These are phyloP conservation scores for Petrophora chlorosata DNA, from an alignment of 2,888 invertebrate species.

Conservation along the genomic window DNA sequence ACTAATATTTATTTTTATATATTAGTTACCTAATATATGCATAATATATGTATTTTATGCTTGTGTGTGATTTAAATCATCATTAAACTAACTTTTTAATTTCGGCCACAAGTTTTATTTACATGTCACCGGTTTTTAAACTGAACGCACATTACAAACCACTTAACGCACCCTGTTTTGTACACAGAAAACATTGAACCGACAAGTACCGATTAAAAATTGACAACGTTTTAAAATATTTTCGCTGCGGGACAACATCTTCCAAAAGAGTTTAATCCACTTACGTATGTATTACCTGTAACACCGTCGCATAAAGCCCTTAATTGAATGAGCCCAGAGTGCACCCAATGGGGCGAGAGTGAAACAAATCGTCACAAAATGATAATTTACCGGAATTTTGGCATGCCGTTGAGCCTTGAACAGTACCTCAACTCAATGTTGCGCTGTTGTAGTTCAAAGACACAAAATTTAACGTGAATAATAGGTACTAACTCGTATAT, in stretches of 20 bases:
- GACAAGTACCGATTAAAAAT: slow-evolving; percentile 4
- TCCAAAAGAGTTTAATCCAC: slow-evolving; percentile 19
- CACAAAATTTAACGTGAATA: too few relatives aligned
- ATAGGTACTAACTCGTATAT: too few relatives aligned
- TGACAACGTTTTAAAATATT: slow-evolving; percentile 2
- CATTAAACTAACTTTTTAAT: too few relatives aligned
- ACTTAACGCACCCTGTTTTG: neutral
- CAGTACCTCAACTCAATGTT: slow-evolving; percentile 6
- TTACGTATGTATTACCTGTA: slow-evolving; percentile 18
- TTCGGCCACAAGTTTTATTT: too few relatives aligned
- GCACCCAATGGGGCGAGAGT: slow-evolving; percentile 56
- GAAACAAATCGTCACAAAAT: slow-evolving; percentile 68
- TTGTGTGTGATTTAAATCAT: too few relatives aligned
- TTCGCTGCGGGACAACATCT: slow-evolving; percentile 5
- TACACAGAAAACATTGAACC: neutral
- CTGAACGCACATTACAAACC: too few relatives aligned
- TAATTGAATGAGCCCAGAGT: slow-evolving; percentile 54
- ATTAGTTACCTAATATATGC: too few relatives aligned
- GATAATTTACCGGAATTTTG: slow-evolving; percentile 60
- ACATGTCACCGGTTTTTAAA: too few relatives aligned
- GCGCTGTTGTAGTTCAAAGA: neutral
- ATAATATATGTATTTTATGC: too few relatives aligned
- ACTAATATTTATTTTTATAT: too few relatives aligned
- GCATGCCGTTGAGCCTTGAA: neutral
- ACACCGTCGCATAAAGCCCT: slow-evolving; percentile 29